phyloP scores from a whole-genome alignment of 30 jellyfish, hydroid and myxozoan species.

The Pseudorhiza aurosa region DNA sequence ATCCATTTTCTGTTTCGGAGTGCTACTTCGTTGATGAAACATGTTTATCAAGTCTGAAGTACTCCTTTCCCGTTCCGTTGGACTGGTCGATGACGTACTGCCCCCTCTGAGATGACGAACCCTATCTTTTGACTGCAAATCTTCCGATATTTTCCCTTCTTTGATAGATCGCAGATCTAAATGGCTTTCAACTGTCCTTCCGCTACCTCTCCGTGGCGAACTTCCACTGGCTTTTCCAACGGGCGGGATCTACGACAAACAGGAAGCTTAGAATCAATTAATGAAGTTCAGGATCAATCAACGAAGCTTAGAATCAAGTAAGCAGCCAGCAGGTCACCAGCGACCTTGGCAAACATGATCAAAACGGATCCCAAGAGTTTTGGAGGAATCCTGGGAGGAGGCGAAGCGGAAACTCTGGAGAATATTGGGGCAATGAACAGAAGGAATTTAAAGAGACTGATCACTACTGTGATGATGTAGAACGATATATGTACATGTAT shows the following conservation, averaged over 20 bases:
- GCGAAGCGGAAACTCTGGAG: too few relatives aligned
- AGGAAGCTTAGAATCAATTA: too few relatives aligned
- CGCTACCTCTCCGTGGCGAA: conserved; percentile 39
- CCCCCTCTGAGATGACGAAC: conserved; percentile 24
- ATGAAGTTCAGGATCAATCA: too few relatives aligned
- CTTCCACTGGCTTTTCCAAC: conserved; percentile 29
- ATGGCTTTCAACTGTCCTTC: conserved; percentile 34
- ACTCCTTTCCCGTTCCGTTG: conserved; percentile 30
- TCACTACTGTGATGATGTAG: too few relatives aligned
- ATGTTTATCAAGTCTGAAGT: conserved; percentile 20
- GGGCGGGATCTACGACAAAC: conserved; percentile 15
- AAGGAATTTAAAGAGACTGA: too few relatives aligned
- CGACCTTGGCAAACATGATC: too few relatives aligned
- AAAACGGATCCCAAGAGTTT: too few relatives aligned
- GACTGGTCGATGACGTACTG: conserved; percentile 42
- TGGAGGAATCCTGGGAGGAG: too few relatives aligned
- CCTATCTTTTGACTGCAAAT: conserved; percentile 17
- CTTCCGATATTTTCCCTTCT: conserved; percentile 23
- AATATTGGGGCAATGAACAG: too few relatives aligned
- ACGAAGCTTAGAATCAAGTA: too few relatives aligned
- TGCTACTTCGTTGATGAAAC: conserved; percentile 50
- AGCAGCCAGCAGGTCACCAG: too few relatives aligned
- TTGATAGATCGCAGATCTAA: conserved; percentile 30
- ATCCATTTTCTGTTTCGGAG: conserved; percentile 46
- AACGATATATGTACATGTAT: too few relatives aligned